Evolutionary conservation across 2,113 vertebrate genomes (phyloP).

Genomic region (Rousettus leschenaultii): DNA sequence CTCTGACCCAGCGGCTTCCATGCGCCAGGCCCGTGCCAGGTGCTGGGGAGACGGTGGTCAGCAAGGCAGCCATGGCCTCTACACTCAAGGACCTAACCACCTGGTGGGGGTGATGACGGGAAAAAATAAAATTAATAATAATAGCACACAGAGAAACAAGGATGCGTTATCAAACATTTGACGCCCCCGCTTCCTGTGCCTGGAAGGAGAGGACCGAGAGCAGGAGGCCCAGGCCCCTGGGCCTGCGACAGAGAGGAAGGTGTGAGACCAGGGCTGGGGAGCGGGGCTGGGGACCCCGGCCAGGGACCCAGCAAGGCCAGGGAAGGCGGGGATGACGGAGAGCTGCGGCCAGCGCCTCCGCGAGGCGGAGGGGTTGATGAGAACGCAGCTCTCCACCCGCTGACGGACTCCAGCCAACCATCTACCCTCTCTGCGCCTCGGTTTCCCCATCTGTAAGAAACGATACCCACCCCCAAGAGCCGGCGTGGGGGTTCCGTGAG

Average conservation of each 20-base stretch:
- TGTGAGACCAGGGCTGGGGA: background rate
- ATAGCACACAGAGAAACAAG: no score
- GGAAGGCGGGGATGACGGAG: background rate
- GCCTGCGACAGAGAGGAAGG: background rate
- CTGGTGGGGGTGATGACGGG: background rate
- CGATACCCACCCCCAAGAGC: background rate
- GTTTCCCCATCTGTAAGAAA: background rate
- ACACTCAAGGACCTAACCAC: fast-evolving
- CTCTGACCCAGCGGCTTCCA: fast-evolving
- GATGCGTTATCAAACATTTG: background rate
- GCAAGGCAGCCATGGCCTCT: fast-evolving
- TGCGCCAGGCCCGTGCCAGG: fast-evolving
- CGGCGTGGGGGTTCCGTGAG: fast-evolving
- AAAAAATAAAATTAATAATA: no score
- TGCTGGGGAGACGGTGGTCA: fast-evolving
- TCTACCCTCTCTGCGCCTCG: background rate
- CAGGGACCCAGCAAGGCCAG: no score
- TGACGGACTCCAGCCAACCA: fast-evolving
- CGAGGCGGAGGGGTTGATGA: background rate
- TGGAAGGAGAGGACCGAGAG: fast-evolving
- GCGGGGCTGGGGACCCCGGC: background rate
- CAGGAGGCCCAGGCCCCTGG: background rate
- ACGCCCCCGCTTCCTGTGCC: fast-evolving
- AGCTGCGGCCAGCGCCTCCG: fast-evolving
- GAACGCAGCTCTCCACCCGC: fast-evolving